Conservation (phyloP, 2,888 invertebrate genomes). For the Rhaphigaster nebulosa region DNA sequence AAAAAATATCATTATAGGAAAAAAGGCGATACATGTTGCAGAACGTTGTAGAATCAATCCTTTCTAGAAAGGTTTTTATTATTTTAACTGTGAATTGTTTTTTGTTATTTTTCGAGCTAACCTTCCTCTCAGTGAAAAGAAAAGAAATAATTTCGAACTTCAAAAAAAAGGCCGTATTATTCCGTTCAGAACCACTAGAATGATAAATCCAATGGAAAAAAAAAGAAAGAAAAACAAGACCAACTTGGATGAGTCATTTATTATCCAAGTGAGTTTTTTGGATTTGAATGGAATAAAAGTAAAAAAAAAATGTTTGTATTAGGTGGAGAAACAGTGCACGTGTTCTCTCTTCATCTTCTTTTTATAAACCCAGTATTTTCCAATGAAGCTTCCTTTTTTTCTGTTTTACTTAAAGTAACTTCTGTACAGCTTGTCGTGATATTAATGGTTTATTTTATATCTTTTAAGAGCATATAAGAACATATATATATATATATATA, state of each 20-base stretch:
- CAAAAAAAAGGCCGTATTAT: neutral
- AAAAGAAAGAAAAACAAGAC: neutral
- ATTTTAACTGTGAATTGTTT: neutral
- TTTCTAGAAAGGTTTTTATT: too few relatives aligned
- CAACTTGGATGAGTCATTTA: slow-evolving; percentile 3
- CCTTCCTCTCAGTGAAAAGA: neutral
- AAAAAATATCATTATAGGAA: too few relatives aligned
- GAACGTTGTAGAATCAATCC: too few relatives aligned
- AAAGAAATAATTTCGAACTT: neutral
- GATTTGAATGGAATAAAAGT: neutral
- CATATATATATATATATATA: too few relatives aligned
- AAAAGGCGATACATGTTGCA: too few relatives aligned
- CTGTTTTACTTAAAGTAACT: neutral
- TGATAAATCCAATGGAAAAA: neutral
- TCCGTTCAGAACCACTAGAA: neutral
- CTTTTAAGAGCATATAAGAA: neutral
- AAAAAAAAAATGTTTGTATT: slow-evolving; percentile 13
- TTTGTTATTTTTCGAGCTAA: neutral
- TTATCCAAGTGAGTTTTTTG: neutral
- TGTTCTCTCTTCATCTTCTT: neutral
- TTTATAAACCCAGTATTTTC: neutral
- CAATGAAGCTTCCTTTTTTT: neutral
- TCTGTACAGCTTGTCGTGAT: neutral
- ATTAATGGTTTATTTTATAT: neutral
- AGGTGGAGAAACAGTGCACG: neutral